Base-by-base conservation (phyloP, 2,113 vertebrate genomes). In the Willisornis vidua region DNA sequence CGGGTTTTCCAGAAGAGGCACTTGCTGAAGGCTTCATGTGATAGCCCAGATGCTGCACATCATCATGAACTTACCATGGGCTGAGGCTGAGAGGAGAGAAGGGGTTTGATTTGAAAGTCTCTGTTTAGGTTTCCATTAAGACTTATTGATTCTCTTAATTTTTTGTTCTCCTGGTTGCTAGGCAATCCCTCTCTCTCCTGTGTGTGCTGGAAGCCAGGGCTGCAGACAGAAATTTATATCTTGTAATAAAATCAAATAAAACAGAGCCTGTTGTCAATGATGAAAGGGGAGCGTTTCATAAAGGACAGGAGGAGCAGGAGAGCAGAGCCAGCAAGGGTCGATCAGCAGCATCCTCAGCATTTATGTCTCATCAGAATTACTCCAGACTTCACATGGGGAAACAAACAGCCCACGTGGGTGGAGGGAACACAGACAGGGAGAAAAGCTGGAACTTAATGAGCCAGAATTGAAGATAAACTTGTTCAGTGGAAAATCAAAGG, bases 141-240 rank as follows among this genome's bases (percentile, higher is more conserved):
- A 92, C 88, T 93, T 96, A 97, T 92, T 58, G 96, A 95, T 96
- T 97, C 68, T 82, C 81, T 94, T 95, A 93, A 94, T 94, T 96
- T 96, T 89, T 94, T 84, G 89, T 95, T 91, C 95, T 93, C 62
- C 58, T 58, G 65, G 96, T 97, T 97, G 96, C 97, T 97, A 97
- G 84, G 97, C 95, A 92, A 97, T 97, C 39, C 65, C 12, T 80
- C 70, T 83, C 62, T 88, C 79, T 88, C 68, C 45, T 92, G 63
- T 0, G 1, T 0, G 2, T 62, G 75, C 79, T 86, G 87, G 85
- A 93, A 87, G 67, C 66, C 93, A 57, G 91, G 71, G 78, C 72
- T 84, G 89, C 93, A 87, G 87, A 87, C 68, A 94, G 94, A 80
- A 96, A 97, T 97, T 95, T 95, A 83, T 97, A 95, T 95, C 96